Conservation (phyloP, 2,888 invertebrate genomes). For the Dicyrtomina minuta region DNA sequence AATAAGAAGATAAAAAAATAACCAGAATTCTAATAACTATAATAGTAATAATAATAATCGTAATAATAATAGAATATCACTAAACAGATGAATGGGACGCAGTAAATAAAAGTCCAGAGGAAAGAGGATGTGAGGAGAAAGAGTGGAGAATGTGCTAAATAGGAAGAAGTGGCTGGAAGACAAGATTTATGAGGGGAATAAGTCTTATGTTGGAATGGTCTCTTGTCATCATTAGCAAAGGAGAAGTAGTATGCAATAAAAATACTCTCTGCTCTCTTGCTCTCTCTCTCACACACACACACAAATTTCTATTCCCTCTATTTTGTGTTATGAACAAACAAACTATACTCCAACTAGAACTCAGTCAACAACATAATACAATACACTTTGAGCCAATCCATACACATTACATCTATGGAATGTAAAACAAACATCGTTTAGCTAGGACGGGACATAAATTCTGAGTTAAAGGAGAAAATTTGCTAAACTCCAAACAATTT, state of each 20-base stretch:
- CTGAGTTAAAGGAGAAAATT: constrained; percentile 12
- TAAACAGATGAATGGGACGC: background rate
- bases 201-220: constrained; percentile 26
- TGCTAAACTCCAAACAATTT: background rate
- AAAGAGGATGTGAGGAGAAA: constrained; percentile 14
- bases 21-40: constrained; percentile 11
- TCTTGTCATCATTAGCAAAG: constrained; percentile 31
- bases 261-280: constrained; percentile 10
- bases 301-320: background rate
- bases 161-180: constrained; percentile 12
- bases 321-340: background rate
- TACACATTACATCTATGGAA: background rate
- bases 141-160: constrained; percentile 21
- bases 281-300: background rate
- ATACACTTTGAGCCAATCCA: too few relatives aligned
- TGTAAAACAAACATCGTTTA: constrained; percentile 13
- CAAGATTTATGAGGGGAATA: constrained; percentile 28
- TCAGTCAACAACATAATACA: too few relatives aligned
- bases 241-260: constrained; percentile 24
- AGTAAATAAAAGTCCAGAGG: constrained; percentile 25
- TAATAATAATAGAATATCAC: too few relatives aligned
- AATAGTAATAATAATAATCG: background rate
- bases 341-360: background rate
- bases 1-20: too few relatives aligned
- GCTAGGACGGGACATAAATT: constrained; percentile 6